Evolutionary conservation across 2,888 invertebrate genomes (phyloP).

Genomic region (Carterocephalus palaemon): DNA sequence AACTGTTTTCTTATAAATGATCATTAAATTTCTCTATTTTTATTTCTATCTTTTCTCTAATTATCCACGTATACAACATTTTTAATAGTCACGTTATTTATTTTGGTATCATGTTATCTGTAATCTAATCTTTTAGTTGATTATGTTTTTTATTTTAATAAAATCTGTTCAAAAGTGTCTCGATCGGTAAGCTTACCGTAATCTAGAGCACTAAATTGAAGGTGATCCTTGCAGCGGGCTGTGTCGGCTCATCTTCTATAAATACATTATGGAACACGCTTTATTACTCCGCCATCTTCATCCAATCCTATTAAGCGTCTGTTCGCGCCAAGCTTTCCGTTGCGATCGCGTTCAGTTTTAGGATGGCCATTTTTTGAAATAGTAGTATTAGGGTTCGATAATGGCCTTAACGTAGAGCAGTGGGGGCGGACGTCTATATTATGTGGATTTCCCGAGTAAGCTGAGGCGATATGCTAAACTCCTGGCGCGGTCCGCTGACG

Average conservation of each 20-base stretch:
- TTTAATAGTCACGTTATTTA: too few relatives aligned
- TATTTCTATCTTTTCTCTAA: too few relatives aligned
- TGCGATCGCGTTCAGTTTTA: slow-evolving; percentile 60
- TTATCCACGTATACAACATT: too few relatives aligned
- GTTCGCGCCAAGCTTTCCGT: slow-evolving; percentile 59
- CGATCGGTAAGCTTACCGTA: slow-evolving; percentile 55
- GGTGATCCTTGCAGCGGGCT: slow-evolving; percentile 56
- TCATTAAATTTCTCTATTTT: too few relatives aligned
- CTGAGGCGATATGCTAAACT: slow-evolving; percentile 69
- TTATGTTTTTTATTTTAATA: slow-evolving; percentile 10
- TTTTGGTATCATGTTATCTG: too few relatives aligned
- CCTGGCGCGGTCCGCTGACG: slow-evolving; percentile 57
- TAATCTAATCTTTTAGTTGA: too few relatives aligned
- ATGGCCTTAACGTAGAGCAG: slow-evolving; percentile 63
- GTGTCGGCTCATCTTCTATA: slow-evolving; percentile 63
- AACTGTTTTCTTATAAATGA: too few relatives aligned
- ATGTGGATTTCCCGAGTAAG: slow-evolving; percentile 60
- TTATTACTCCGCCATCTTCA: slow-evolving; percentile 75
- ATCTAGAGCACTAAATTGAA: slow-evolving; percentile 61
- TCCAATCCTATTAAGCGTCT: slow-evolving; percentile 75
- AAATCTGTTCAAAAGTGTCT: slow-evolving; percentile 39
- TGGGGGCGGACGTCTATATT: slow-evolving; percentile 57
- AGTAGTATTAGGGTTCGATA: slow-evolving; percentile 71
- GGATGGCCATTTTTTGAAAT: slow-evolving; percentile 67
- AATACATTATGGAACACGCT: slow-evolving; percentile 76